Conservation (phyloP, 1,140 invertebrate genomes). For the Drusus annulatus region DNA sequence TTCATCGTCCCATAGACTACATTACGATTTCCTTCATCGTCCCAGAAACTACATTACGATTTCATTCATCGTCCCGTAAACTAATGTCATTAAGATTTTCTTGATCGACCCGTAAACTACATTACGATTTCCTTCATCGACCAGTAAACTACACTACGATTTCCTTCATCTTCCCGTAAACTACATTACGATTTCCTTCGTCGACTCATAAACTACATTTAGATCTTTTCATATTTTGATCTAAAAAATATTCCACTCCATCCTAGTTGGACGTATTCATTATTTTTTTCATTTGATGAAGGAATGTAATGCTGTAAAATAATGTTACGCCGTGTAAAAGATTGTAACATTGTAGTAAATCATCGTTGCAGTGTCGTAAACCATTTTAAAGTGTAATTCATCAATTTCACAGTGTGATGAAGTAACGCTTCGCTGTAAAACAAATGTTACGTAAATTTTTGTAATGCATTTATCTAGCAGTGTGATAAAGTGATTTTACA, state of each 20-base stretch:
- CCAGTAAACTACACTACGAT: too few relatives aligned
- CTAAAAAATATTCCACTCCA: too few relatives aligned
- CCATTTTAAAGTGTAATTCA: neutral
- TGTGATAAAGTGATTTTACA: neutral
- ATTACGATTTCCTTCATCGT: constrained; percentile 99
- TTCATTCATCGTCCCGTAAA: neutral
- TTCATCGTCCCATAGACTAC: constrained; percentile 71
- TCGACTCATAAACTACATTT: constrained; percentile 63
- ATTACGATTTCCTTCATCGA: too few relatives aligned
- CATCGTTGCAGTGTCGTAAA: neutral
- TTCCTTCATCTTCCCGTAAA: too few relatives aligned
- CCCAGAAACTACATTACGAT: constrained; percentile 78
- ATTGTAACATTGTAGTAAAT: too few relatives aligned
- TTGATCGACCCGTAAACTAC: neutral
- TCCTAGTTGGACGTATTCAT: too few relatives aligned
- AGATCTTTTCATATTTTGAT: too few relatives aligned
- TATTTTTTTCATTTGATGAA: too few relatives aligned
- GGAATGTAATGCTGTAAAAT: too few relatives aligned
- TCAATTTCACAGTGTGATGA: neutral
- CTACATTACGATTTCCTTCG: constrained; percentile 82
- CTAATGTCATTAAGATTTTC: neutral
- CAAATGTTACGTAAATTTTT: too few relatives aligned
- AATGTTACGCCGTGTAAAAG: too few relatives aligned
- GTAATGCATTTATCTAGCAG: neutral
- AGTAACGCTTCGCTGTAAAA: neutral